Evolutionary conservation across 1,140 invertebrate genomes (phyloP).

Genomic region (Nasonia vitripennis): DNA sequence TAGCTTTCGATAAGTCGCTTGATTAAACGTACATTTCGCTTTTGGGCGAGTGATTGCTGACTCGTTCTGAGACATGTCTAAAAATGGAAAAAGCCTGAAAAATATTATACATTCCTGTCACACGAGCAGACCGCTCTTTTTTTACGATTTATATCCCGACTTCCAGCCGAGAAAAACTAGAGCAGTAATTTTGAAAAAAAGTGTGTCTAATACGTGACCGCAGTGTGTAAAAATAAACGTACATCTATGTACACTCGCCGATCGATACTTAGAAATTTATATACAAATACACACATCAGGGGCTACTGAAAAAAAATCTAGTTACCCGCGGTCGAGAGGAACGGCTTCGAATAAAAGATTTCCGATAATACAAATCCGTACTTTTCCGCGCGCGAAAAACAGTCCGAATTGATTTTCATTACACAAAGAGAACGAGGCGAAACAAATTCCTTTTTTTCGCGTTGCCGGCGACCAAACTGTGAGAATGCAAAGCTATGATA

Average conservation of each 20-base stretch:
- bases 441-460: background rate
- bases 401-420: background rate
- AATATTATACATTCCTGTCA: too few relatives aligned
- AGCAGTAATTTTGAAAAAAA: background rate
- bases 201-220: background rate
- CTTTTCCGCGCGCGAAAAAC: background rate
- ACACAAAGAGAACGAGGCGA: background rate
- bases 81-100: too few relatives aligned
- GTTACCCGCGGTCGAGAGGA: background rate
- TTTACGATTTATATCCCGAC: background rate
- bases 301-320: background rate
- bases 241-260: background rate
- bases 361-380: constrained; percentile 11
- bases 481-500: background rate
- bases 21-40: too few relatives aligned
- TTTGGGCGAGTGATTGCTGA: too few relatives aligned
- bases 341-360: background rate
- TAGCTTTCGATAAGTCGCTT: too few relatives aligned
- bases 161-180: background rate
- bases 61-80: too few relatives aligned
- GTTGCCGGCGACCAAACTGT: background rate
- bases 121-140: too few relatives aligned
- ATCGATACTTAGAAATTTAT: constrained; percentile 20
- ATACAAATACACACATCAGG: background rate
- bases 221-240: background rate